These are phyloP conservation scores for Harpalus rufipes DNA, from an alignment of 2,888 invertebrate genomes.

Conservation along the genomic window DNA sequence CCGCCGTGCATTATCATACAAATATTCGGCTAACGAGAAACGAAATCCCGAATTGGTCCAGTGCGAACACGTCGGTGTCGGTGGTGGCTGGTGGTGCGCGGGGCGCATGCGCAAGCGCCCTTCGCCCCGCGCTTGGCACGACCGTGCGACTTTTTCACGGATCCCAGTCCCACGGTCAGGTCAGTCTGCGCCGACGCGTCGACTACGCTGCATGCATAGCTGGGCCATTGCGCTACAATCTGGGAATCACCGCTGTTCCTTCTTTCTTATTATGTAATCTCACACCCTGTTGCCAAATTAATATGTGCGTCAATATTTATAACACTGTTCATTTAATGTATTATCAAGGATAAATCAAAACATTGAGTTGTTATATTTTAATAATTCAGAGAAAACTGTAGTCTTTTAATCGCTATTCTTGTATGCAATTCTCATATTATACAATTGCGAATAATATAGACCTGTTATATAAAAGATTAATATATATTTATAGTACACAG, in stretches of 20 bases:
- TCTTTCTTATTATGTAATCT: constrained; percentile 10
- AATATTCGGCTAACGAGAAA: constrained; percentile 52
- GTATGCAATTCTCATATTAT: too few species aligned
- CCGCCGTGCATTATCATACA: constrained; percentile 47
- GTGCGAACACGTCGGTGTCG: constrained; percentile 75
- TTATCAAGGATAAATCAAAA: too few species aligned
- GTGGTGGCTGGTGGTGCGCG: constrained; percentile 72
- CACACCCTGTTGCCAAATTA: constrained; percentile 45
- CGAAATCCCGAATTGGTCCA: constrained; percentile 31
- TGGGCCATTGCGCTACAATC: constrained; percentile 9
- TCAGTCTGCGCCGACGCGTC: constrained; percentile 70
- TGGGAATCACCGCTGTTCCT: constrained; percentile 29
- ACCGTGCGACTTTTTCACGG: constrained; percentile 85
- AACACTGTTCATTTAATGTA: too few species aligned
- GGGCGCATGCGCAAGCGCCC: constrained; percentile 73
- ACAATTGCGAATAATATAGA: too few species aligned
- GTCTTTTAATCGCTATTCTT: too few species aligned
- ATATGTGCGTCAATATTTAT: background rate
- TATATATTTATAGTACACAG: too few species aligned
- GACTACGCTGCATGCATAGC: background rate
- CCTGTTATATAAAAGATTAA: too few species aligned
- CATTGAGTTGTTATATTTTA: too few species aligned
- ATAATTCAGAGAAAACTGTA: too few species aligned
- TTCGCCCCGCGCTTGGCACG: constrained; percentile 75
- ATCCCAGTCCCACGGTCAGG: constrained; percentile 80